Base-by-base conservation (phyloP, 2,113 vertebrate species). In the Pleuronectes platessa region DNA sequence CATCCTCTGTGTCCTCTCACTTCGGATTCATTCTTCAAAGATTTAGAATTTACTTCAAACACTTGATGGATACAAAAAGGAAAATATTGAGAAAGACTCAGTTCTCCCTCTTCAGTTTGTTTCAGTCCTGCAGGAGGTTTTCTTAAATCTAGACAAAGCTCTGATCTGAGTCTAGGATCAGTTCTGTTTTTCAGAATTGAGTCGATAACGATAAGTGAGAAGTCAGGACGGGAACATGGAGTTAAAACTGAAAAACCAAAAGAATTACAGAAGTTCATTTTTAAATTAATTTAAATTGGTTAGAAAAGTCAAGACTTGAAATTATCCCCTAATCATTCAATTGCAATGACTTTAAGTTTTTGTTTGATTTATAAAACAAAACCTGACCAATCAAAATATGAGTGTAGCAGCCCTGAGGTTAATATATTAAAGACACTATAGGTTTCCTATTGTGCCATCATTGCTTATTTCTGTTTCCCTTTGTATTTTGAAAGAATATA, bases 161-260 rank as follows among this genome's bases (percentile, higher is more conserved):
- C 73, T 83, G 55, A 83, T 70, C 56, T 74, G n/a, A 45, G 78
- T 68, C 37, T 7, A 64, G 2, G 37, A 72, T 58, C 35, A 37
- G 8, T 11, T 62, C 54, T 76, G 35, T 74, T 12, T 40, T 40
- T 17, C 37, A 63, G 58, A 61, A 45, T 18, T 2, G 12, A 53
- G 45, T 26, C 40, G 2, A 20, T 31, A 11, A 56, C 17, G 9
- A 56, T 26, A 10, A 68, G 8, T 40, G 14, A 62, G 20, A 24
- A 13, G 68, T 27, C 21, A 63, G 20, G 24, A 62, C 18, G 60
- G 53, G 20, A 65, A 61, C 45, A 27, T 75, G 3, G 12, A 45
- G 71, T 72, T 65, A 23, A 8, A 14, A 47, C 2, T 5, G 15
- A 47, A 47, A 45, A 3, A 45, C 37, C 37, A 37, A 26, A 2